A percentile compares a stretch with the other conserved stretches of the same genome.
Evolutionary conservation across 2,888 invertebrate genomes (phyloP).

Genomic region (Ornithoptera priamus): DNA sequence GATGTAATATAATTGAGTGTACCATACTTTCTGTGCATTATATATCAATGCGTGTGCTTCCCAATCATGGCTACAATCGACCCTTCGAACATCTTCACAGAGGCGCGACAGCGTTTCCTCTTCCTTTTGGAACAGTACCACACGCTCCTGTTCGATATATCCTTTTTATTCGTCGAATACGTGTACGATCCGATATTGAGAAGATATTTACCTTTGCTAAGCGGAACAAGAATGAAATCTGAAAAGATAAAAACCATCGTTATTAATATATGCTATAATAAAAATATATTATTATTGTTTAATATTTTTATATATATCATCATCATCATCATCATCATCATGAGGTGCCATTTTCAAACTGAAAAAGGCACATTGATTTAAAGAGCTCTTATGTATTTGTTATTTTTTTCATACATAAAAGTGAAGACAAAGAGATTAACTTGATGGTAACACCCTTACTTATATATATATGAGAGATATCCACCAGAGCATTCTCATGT

Average conservation of each 20-base stretch:
- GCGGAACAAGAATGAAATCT: constrained; percentile 30
- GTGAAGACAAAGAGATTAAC: too few relatives aligned
- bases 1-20: too few relatives aligned
- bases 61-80: constrained; percentile 36
- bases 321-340: too few relatives aligned
- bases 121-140: constrained; percentile 62
- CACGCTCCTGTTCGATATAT: constrained; percentile 39
- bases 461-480: too few relatives aligned
- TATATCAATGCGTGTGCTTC: constrained; percentile 39
- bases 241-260: neutral
- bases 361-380: too few relatives aligned
- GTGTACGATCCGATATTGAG: constrained; percentile 43
- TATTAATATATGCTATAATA: neutral
- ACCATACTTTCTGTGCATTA: too few relatives aligned
- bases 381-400: too few relatives aligned
- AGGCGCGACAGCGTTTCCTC: constrained; percentile 50
- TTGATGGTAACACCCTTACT: too few relatives aligned
- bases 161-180: constrained; percentile 47
- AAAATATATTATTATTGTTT: neutral
- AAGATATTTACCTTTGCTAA: constrained; percentile 30
- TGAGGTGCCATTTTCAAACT: too few relatives aligned
- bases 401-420: too few relatives aligned
- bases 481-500: too few relatives aligned
- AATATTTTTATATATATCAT: too few relatives aligned
- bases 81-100: constrained; percentile 46